These are phyloP conservation scores for Acrobasis consociella DNA, from an alignment of 2,888 invertebrate genomes.

Conservation along the genomic window DNA sequence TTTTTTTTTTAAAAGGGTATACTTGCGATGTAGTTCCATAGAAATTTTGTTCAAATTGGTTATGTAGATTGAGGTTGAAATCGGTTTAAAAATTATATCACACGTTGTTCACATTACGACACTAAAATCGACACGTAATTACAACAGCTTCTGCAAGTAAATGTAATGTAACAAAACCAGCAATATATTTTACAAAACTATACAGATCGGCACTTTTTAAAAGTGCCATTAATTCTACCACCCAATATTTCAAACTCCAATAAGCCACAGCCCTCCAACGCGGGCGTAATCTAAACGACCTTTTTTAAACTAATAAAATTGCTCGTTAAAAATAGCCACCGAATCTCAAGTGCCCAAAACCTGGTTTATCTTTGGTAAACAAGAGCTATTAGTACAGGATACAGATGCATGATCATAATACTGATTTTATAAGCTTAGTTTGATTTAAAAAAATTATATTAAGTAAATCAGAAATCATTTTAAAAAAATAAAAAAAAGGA, in stretches of 20 bases:
- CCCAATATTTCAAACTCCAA: conserved; percentile 74
- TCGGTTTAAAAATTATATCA: no score
- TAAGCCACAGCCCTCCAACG: conserved; percentile 68
- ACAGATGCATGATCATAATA: conserved; percentile 32
- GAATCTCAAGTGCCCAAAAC: conserved; percentile 65
- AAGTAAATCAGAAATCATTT: no score
- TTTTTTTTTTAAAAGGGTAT: no score
- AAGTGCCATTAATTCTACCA: conserved; percentile 65
- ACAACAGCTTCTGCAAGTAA: neutral
- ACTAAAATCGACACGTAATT: neutral
- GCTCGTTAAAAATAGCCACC: conserved; percentile 79
- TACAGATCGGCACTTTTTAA: conserved; percentile 47
- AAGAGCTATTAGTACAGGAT: conserved; percentile 49
- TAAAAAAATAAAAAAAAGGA: no score
- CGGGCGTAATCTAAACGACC: conserved; percentile 78
- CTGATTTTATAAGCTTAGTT: neutral
- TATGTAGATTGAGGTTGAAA: no score
- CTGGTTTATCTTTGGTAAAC: conserved; percentile 66
- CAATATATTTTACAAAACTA: conserved; percentile 53
- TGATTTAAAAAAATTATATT: no score
- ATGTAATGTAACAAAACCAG: conserved; percentile 29
- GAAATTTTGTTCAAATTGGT: no score
- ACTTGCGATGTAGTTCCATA: no score
- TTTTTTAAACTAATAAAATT: conserved; percentile 81
- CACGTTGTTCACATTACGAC: neutral